Evolutionary conservation across 2,113 vertebrate species (phyloP), one percentile per base, ranked within the genome.

Genomic region (Istiophorus platypterus): DNA sequence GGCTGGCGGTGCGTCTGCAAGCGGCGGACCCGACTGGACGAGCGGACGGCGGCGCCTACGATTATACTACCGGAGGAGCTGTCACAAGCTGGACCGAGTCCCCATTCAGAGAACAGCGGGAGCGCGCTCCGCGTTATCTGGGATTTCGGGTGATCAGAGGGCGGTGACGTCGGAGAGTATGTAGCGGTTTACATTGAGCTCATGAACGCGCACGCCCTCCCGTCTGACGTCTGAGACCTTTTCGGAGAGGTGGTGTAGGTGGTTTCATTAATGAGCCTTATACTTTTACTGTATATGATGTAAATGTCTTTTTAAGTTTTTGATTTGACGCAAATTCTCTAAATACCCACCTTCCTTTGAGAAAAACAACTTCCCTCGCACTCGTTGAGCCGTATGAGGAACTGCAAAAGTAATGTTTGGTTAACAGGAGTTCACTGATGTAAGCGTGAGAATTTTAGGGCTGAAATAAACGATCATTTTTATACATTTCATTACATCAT

Each of bases 41-140:
- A 64, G 77, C 5, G 39, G 65, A 82, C 69, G 72, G 75, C 10
- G 82, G 49, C 39, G 73, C 59, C 79, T 79, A 18, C 75, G 75
- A 17, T 57, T 56, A 27, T n/a, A 54, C 80, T 24, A 64, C 70
- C 22, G 78, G 78, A 83, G 81, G 78, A 83, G 85, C 88, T 90
- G 91, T 92, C 91, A 88, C 54, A 47, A 39, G 72, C 88, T 75
- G 81, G 63, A 89, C 88, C 68, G 85, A 89, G 67, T 74, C 84
- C 90, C 91, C 91, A 91, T 92, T 91, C 91, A 90, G 75, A 84
- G 85, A 49, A 0, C 72, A 82, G 78, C 90, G 92, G 73, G 88
- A 84, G 74, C 89, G 91, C 88, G 92, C 91, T 11, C 37, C 82
- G 78, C 79, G 77, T 92, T 91, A 86, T 85, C 85, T 70, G 92